Evolutionary conservation across 23 tunicate species (phyloP), one percentile per base, ranked within the genome.

Genomic region (Trididemnum clinides): DNA sequence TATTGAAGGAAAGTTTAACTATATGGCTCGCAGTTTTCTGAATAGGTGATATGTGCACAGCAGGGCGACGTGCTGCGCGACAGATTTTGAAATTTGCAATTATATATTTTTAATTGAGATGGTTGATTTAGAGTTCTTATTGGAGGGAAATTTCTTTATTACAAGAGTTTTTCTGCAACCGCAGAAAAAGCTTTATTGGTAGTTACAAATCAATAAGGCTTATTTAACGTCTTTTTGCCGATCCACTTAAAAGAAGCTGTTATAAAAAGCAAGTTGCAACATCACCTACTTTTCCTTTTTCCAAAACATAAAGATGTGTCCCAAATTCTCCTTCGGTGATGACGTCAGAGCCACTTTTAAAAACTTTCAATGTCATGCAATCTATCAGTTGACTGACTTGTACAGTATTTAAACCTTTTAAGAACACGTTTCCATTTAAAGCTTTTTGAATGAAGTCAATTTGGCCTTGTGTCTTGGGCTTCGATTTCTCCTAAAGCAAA

Each of bases 261-360:
- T 44, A 44, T 7, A 44, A 44, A 15, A 7, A 44, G 10, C 54
- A 44, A 44, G 26, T 59, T n/a, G 18, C 25, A 59, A n/a, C 22
- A 30, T 6, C 35, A 75, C 88, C 3, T 80, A 95, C 99, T 90
- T 91, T 78, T 18, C 99, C 99, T 39, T 78, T 70, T 34, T 91
- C 90, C 26, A 96, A 38, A n/a, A 96, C 86, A 69, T 83, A 96
- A 85, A 96, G 28, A 33, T 91, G 77, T 26, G 66, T 72, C n/a
- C 99, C 99, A 34, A 28, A 81, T 26, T 93, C 92, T 28, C 97
- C 97, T 37, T 96, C 93, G 28, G 58, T 71, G 2, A 96, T 96
- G 28, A 96, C 80, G 62, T 91, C 49, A 6, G 81, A 64, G 0
- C 90, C 90, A 7, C 59, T 64, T 23, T 57, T 25, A 1, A 92